phyloP scores from a whole-genome alignment of 2,113 vertebrate species.

The Ifrita kowaldi region DNA sequence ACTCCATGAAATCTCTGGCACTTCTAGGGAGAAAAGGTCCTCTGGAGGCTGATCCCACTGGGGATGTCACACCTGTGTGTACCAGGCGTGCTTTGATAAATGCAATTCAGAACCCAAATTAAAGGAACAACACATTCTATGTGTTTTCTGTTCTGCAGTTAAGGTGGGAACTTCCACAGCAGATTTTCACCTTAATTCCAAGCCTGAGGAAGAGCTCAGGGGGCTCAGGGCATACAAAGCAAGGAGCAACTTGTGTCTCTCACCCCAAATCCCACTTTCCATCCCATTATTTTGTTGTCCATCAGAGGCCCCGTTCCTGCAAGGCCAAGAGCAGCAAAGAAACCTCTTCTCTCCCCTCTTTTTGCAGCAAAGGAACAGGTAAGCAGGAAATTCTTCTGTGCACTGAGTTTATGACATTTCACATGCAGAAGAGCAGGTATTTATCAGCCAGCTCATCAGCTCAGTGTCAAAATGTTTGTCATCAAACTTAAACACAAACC shows the following conservation, averaged over 20 bases:
- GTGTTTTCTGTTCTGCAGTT: not conserved
- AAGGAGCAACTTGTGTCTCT: not conserved
- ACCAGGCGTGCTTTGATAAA: fast-evolving
- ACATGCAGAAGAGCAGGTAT: not conserved
- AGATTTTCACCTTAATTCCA: not conserved
- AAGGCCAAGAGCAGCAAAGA: not conserved
- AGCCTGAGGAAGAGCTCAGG: not conserved
- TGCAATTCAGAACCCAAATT: fast-evolving
- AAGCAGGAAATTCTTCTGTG: not conserved
- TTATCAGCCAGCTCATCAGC: not conserved
- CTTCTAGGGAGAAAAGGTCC: not conserved
- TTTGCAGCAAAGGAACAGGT: not conserved
- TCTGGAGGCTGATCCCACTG: fast-evolving
- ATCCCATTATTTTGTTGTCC: not conserved
- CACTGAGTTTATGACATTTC: not conserved
- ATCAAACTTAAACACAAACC: not conserved
- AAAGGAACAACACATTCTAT: fast-evolving
- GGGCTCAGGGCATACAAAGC: not conserved
- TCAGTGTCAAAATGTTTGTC: not conserved
- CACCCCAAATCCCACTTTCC: not conserved
- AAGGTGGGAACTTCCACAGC: not conserved
- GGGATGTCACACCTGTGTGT: fast-evolving
- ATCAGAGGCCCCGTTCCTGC: not conserved
- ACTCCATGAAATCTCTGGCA: not conserved
- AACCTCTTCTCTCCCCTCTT: not conserved